Evolutionary conservation across 2,113 vertebrate species (phyloP).

Genomic region (Elaphurus davidianus): DNA sequence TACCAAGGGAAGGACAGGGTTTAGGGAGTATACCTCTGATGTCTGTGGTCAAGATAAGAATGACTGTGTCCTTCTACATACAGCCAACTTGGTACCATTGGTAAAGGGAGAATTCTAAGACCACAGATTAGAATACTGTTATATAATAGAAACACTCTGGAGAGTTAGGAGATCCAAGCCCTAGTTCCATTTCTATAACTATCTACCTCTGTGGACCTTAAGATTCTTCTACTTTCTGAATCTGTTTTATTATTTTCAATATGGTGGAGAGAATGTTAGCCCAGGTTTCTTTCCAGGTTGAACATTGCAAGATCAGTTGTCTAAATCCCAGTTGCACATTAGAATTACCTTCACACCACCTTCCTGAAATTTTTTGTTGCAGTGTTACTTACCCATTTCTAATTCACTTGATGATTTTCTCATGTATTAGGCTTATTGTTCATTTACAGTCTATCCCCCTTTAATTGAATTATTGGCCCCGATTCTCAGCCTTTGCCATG

Average conservation of each 20-base stretch:
- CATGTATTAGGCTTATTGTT: background rate
- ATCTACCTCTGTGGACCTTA: background rate
- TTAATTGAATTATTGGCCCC: background rate
- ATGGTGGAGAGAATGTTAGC: constrained; percentile 9
- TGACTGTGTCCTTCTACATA: background rate
- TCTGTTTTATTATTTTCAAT: constrained; percentile 21
- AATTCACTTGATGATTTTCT: background rate
- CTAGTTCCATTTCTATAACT: background rate
- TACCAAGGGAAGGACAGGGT: background rate
- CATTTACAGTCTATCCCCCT: background rate
- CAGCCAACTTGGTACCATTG: background rate
- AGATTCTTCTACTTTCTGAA: constrained; percentile 11
- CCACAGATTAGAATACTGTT: background rate
- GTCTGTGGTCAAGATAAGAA: background rate
- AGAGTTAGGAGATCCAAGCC: background rate
- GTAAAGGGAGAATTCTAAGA: constrained; percentile 24
- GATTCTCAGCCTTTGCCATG: background rate
- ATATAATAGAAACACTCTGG: background rate
- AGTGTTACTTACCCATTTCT: background rate
- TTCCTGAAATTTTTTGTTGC: background rate
- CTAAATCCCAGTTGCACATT: background rate
- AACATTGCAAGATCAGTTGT: background rate
- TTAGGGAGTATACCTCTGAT: background rate
- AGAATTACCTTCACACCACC: background rate
- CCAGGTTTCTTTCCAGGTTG: constrained; percentile 4